Evolutionary conservation across 37 sponge, comb jelly and placozoan species (phyloP).

Genomic region (Cliona cf. orientalis): DNA sequence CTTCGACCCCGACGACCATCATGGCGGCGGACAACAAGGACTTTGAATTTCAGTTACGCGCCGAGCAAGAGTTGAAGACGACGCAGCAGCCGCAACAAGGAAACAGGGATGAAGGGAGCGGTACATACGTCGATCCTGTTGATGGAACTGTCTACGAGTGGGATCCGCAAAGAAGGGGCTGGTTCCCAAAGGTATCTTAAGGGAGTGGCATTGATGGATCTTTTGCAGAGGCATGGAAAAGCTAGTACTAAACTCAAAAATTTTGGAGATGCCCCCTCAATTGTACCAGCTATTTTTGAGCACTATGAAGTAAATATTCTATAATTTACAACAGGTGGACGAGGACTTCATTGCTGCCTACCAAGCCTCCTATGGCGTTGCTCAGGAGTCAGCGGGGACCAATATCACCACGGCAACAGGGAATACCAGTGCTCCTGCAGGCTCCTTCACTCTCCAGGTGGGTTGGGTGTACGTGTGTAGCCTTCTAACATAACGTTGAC

Average conservation of each 20-base stretch:
- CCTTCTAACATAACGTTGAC: no score
- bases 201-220: no score
- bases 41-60: constrained; percentile 19
- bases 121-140: constrained; percentile 78
- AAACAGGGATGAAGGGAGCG: not conserved
- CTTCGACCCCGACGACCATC: not conserved
- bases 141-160: constrained; percentile 96
- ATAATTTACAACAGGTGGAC: constrained; percentile 89
- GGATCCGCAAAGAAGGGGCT: constrained; percentile 83
- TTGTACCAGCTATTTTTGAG: constrained; percentile 2
- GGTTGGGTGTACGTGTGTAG: no score
- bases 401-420: not conserved
- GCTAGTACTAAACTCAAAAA: no score
- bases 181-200: constrained; percentile 96
- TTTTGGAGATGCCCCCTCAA: not conserved
- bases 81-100: constrained; percentile 7
- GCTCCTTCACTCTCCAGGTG: not conserved
- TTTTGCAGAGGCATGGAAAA: no score
- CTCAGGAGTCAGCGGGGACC: not conserved
- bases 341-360: constrained; percentile 90
- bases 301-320: no score
- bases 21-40: not conserved
- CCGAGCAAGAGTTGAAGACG: constrained; percentile 55
- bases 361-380: constrained; percentile 84
- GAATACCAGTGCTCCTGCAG: not conserved